Percentiles rank a stretch among this genome's conserved stretches.
phyloP scores from a whole-genome alignment of 2,113 vertebrate species.

The Camelus dromedarius region DNA sequence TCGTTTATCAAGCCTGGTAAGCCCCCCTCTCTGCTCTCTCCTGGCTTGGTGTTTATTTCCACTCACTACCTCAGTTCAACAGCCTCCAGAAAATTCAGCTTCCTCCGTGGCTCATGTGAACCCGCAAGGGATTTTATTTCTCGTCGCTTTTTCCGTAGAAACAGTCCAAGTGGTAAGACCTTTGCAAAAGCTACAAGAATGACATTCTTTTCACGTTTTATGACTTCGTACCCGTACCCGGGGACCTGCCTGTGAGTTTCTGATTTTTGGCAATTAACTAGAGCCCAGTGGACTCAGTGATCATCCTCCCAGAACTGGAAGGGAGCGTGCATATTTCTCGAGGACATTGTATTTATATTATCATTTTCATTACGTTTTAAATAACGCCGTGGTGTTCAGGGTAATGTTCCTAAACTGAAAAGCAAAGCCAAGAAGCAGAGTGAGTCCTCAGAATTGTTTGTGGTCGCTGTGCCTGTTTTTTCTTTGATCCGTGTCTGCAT shows the following conservation, averaged over 20 bases:
- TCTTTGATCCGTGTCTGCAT: background rate
- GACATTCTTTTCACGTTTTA: constrained; percentile 74
- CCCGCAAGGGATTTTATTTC: constrained; percentile 72
- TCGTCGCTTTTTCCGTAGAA: constrained; percentile 67
- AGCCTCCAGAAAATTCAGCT: constrained; percentile 80
- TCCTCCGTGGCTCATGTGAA: constrained; percentile 73
- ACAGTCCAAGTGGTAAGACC: constrained; percentile 81
- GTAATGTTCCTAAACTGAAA: background rate
- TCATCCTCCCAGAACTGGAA: constrained; percentile 70
- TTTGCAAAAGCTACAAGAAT: constrained; percentile 63
- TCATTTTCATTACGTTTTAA: constrained; percentile 63
- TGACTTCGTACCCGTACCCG: constrained; percentile 61
- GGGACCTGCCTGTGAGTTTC: constrained; percentile 61
- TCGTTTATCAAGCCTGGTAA: constrained; percentile 92
- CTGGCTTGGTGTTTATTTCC: constrained; percentile 83
- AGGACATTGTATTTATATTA: constrained; percentile 72
- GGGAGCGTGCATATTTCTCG: constrained; percentile 48
- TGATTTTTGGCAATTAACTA: constrained; percentile 76
- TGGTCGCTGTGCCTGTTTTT: background rate
- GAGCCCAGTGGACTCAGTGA: constrained; percentile 74
- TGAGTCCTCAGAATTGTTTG: background rate
- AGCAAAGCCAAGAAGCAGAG: background rate
- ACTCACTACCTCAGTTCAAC: constrained; percentile 76
- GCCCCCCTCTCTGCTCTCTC: constrained; percentile 83
- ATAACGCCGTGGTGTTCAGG: background rate